Evolutionary conservation across 1,140 invertebrate species (phyloP).

Genomic region (Andricus grossulariae): DNA sequence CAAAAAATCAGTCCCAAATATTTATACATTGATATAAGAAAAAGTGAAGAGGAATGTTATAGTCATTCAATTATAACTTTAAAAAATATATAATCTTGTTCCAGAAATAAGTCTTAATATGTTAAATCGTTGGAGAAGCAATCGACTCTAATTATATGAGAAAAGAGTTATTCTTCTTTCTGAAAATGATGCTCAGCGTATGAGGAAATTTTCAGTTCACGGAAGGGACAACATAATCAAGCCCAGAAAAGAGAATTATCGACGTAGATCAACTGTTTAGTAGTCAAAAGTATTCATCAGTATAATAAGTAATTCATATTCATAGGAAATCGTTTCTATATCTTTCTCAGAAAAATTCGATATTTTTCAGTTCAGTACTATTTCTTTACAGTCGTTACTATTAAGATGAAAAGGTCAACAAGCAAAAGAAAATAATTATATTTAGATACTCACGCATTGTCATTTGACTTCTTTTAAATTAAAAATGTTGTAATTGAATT

Average conservation of each 20-base stretch:
- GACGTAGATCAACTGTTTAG: not conserved
- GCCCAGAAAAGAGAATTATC: not conserved
- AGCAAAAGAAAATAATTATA: too few relatives aligned
- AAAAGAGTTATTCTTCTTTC: slow-evolving; percentile 23
- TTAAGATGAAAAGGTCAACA: too few relatives aligned
- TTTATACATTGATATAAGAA: too few relatives aligned
- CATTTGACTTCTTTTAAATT: too few relatives aligned
- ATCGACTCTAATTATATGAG: slow-evolving; percentile 14
- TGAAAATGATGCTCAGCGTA: not conserved
- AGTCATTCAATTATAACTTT: too few relatives aligned
- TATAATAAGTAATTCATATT: slow-evolving; percentile 32
- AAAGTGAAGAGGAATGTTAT: too few relatives aligned
- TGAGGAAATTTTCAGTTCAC: slow-evolving; percentile 9
- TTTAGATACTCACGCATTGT: too few relatives aligned
- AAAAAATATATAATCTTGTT: not conserved
- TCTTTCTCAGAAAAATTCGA: not conserved
- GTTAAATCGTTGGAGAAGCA: not conserved
- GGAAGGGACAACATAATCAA: slow-evolving; percentile 29
- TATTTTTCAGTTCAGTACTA: not conserved
- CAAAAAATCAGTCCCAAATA: too few relatives aligned
- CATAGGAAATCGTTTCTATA: slow-evolving; percentile 13
- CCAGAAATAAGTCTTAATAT: not conserved
- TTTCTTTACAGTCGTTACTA: not conserved
- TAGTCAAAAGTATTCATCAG: not conserved
- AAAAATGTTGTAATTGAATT: too few relatives aligned